Conservation (phyloP, 2,888 invertebrate species). For the Agrotis clavis region DNA sequence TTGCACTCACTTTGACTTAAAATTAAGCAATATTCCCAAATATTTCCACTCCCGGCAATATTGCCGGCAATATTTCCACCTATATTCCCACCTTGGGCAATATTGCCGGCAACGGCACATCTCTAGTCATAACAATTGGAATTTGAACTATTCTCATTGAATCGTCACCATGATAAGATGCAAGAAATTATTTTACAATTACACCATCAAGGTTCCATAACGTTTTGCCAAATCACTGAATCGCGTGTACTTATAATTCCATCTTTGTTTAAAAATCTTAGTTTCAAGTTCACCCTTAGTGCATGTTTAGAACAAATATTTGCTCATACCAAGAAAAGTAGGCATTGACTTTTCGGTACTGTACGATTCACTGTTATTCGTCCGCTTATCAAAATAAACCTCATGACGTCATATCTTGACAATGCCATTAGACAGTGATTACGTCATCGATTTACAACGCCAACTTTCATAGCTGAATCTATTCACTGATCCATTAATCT, state of each 20-base stretch:
- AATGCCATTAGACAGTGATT: conserved; percentile 66
- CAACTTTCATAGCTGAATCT: conserved; percentile 65
- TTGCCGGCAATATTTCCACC: too few relatives aligned
- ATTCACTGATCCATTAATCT: conserved; percentile 64
- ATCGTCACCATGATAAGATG: neutral
- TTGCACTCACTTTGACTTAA: too few relatives aligned
- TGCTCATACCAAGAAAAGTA: conserved; percentile 41
- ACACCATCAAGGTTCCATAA: conserved; percentile 30
- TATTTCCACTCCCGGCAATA: too few relatives aligned
- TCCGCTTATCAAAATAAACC: conserved; percentile 56
- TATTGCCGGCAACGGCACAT: too few relatives aligned
- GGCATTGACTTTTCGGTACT: conserved; percentile 41
- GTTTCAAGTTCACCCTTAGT: conserved; percentile 40
- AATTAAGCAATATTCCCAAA: too few relatives aligned
- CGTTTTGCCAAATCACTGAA: conserved; percentile 33
- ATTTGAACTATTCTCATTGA: conserved; percentile 7
- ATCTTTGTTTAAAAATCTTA: conserved; percentile 23
- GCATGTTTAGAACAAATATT: conserved; percentile 61
- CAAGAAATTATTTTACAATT: conserved; percentile 5
- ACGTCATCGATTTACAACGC: conserved; percentile 70
- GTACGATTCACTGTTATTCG: conserved; percentile 53
- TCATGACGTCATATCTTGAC: conserved; percentile 65
- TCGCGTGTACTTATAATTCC: conserved; percentile 47
- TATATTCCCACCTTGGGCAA: too few relatives aligned
- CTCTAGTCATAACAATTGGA: neutral